Evolutionary conservation across 2,113 vertebrate species (phyloP).

Genomic region (Tauraco erythrolophus): DNA sequence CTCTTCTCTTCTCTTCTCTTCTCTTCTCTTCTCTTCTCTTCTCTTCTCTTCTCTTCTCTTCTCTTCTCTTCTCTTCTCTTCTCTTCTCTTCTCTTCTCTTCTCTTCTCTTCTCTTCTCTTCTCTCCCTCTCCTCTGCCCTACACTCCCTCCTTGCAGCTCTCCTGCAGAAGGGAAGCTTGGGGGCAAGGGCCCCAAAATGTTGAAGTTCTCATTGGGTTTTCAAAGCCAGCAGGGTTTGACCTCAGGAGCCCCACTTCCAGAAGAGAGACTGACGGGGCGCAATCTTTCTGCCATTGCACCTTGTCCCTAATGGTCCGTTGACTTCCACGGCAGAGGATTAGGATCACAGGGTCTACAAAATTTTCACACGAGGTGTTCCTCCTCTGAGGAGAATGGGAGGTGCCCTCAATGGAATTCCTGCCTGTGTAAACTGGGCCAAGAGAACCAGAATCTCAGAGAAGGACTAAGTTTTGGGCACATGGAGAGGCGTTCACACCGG

Average conservation of each 20-base stretch:
- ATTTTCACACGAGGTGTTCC: accelerated
- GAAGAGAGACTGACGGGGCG: neutral
- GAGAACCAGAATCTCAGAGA: neutral
- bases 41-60: too few relatives aligned
- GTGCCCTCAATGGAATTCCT: accelerated
- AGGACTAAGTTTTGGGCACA: neutral
- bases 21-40: too few relatives aligned
- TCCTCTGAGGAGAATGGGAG: neutral
- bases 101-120: too few relatives aligned
- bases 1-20: too few relatives aligned
- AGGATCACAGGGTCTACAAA: neutral
- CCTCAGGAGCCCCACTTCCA: neutral
- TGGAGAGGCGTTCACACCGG: accelerated
- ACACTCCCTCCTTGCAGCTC: neutral
- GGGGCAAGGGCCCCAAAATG: neutral
- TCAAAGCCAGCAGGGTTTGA: neutral
- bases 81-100: too few relatives aligned
- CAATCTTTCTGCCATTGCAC: neutral
- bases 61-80: too few relatives aligned
- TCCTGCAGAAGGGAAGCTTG: neutral
- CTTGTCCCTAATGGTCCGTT: neutral
- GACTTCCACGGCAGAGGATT: neutral
- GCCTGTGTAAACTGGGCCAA: neutral
- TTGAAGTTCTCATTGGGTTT: accelerated
- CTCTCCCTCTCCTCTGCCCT: neutral